Percentiles rank a stretch among this genome's conserved stretches.
Conservation (phyloP, 2,888 invertebrate species). For the Venustoraphidia nigricollis region DNA sequence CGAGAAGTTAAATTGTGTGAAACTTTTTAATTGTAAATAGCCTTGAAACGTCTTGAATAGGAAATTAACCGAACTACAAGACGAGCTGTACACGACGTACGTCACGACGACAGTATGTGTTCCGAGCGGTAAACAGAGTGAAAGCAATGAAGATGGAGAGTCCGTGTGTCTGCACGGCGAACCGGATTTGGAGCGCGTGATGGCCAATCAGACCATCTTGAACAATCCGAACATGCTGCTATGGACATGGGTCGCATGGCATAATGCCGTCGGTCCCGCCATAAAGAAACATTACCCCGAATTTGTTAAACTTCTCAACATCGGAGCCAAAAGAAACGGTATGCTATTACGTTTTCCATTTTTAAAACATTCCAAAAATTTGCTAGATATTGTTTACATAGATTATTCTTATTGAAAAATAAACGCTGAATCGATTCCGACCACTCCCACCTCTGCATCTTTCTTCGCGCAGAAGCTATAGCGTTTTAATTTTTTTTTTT, state of each 20-base stretch:
- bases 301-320: slow-evolving; percentile 42
- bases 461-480: too few species aligned
- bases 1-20: not conserved
- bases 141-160: slow-evolving; percentile 14
- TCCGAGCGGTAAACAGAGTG: slow-evolving; percentile 19
- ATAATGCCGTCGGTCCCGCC: slow-evolving; percentile 39
- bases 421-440: too few species aligned
- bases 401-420: too few species aligned
- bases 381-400: too few species aligned
- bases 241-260: slow-evolving; percentile 53
- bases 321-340: slow-evolving; percentile 48
- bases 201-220: slow-evolving; percentile 26
- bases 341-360: too few species aligned
- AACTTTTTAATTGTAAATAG: slow-evolving; percentile 3
- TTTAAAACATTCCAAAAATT: too few species aligned
- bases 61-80: slow-evolving; percentile 29
- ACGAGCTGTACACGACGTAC: slow-evolving; percentile 41
- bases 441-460: too few species aligned
- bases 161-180: slow-evolving; percentile 42
- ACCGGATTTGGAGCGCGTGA: slow-evolving; percentile 41
- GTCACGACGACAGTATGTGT: slow-evolving; percentile 39
- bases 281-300: slow-evolving; percentile 37
- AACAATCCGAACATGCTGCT: slow-evolving; percentile 16
- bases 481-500: too few species aligned
- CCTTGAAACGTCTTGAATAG: slow-evolving; percentile 22